These are phyloP conservation scores for Heliconius hewitsoni DNA, from an alignment of 1,140 invertebrate species.

Conservation along the genomic window DNA sequence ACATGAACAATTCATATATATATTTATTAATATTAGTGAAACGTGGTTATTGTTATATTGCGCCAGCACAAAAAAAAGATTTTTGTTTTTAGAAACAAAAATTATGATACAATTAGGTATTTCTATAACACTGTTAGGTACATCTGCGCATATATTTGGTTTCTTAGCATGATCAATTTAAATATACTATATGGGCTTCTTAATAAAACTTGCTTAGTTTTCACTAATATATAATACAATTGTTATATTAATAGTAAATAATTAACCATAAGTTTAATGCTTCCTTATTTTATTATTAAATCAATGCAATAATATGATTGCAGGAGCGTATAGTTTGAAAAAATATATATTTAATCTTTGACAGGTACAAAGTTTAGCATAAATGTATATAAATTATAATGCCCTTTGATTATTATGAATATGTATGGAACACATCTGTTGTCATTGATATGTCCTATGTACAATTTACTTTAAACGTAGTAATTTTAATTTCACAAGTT, in stretches of 20 bases:
- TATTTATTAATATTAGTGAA: not conserved
- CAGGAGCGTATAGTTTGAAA: not conserved
- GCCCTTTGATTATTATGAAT: slow-evolving; percentile 14
- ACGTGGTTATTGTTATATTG: too few species aligned
- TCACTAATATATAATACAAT: not conserved
- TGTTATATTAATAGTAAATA: not conserved
- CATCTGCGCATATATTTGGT: not conserved
- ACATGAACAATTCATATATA: not conserved
- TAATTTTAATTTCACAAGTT: not conserved
- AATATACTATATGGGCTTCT: not conserved
- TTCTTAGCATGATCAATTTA: not conserved
- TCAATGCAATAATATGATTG: not conserved
- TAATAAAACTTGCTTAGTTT: not conserved
- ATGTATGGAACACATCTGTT: slow-evolving; percentile 35
- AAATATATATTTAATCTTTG: slow-evolving; percentile 22
- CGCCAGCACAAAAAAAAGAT: too few species aligned
- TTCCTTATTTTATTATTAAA: not conserved
- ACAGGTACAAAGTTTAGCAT: slow-evolving; percentile 25
- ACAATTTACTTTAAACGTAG: not conserved
- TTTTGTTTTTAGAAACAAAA: too few species aligned
- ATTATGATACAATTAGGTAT: not conserved
- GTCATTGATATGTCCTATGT: slow-evolving; percentile 27
- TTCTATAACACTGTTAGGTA: not conserved
- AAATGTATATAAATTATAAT: slow-evolving; percentile 3
- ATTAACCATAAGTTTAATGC: not conserved